phyloP scores from a whole-genome alignment of 2,797 vertebrate species.

The Fistularia tabacaria region DNA sequence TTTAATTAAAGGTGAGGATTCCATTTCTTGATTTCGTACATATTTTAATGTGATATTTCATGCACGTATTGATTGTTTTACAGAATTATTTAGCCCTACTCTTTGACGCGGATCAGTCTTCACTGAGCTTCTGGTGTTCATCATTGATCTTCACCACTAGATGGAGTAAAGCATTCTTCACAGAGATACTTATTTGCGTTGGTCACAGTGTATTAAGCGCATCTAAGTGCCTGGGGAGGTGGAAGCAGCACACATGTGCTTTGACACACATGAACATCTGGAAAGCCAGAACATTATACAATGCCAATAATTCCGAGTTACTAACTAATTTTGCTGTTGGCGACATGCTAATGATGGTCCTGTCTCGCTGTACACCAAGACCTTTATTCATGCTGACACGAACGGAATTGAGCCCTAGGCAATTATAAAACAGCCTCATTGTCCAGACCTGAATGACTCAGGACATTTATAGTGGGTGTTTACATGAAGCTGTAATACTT shows the following conservation, averaged over 20 bases:
- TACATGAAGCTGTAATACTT: too few relatives aligned
- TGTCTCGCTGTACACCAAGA: constrained; percentile 6
- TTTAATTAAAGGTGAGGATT: constrained; percentile 34
- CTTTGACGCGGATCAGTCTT: too few relatives aligned
- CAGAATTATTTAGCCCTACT: too few relatives aligned
- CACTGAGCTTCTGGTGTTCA: too few relatives aligned
- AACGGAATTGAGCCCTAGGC: constrained; percentile 36
- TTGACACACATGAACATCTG: constrained; percentile 43
- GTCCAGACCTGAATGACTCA: constrained; percentile 8
- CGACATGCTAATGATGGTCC: constrained; percentile 33
- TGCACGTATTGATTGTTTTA: neutral
- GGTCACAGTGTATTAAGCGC: constrained; percentile 50
- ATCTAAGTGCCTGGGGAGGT: constrained; percentile 25
- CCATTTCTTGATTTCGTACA: neutral
- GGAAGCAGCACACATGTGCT: constrained; percentile 25
- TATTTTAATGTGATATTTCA: neutral
- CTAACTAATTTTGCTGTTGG: constrained; percentile 21
- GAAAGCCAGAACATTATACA: constrained; percentile 18
- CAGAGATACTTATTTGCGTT: constrained; percentile 23
- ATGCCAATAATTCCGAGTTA: constrained; percentile 28
- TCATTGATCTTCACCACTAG: constrained; percentile 36
- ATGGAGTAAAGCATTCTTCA: constrained; percentile 26
- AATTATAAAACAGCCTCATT: constrained; percentile 12
- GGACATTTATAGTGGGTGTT: neutral
- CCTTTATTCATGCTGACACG: constrained; percentile 26